Conservation (phyloP, 2,113 vertebrate species). For the Cavia porcellus region DNA sequence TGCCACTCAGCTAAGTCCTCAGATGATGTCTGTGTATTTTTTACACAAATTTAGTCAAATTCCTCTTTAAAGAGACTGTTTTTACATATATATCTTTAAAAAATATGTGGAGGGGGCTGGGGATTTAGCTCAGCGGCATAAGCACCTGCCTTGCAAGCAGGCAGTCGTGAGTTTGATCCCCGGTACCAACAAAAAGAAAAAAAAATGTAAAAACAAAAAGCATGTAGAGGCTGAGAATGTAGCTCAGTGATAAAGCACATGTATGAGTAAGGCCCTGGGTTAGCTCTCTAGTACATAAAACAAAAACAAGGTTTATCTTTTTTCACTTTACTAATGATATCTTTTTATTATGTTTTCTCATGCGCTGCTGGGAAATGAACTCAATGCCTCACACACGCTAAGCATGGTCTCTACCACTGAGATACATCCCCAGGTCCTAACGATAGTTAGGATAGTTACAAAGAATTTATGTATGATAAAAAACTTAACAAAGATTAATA, state of each 20-base stretch:
- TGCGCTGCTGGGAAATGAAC: not conserved
- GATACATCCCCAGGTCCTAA: not conserved
- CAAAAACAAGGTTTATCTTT: not conserved
- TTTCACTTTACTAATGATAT: not conserved
- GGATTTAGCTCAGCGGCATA: too few relatives aligned
- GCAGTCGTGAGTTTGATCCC: too few relatives aligned
- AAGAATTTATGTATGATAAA: slow-evolving; percentile 2
- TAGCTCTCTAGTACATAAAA: not conserved
- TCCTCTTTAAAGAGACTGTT: not conserved
- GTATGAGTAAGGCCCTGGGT: not conserved
- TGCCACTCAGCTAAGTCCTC: not conserved
- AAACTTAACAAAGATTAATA: not conserved
- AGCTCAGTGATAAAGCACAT: not conserved
- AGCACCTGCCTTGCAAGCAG: too few relatives aligned
- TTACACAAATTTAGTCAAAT: not conserved
- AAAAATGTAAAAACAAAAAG: too few relatives aligned
- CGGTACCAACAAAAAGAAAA: too few relatives aligned
- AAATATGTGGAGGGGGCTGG: too few relatives aligned
- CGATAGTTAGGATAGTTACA: not conserved
- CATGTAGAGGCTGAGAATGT: too few relatives aligned
- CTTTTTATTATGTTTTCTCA: not conserved
- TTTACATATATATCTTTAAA: too few relatives aligned
- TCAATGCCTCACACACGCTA: not conserved
- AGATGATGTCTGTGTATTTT: not conserved
- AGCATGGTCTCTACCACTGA: not conserved